Base-by-base conservation (phyloP, 1,140 invertebrate genomes). In the Musca vetustissima region DNA sequence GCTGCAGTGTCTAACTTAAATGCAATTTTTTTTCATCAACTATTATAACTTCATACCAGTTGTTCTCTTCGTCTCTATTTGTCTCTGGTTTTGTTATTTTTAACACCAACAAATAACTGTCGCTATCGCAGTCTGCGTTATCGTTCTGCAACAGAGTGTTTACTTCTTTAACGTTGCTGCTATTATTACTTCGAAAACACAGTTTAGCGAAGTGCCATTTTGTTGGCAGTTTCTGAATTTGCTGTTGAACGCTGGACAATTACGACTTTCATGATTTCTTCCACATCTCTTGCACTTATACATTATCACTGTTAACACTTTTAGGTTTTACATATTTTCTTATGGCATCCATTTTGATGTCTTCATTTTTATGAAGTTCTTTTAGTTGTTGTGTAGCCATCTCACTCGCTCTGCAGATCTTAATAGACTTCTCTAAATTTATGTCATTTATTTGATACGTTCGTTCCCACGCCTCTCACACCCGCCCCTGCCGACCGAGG, bases 1-100 rank as follows among this genome's bases (percentile, higher is more conserved):
- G 61, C 61, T 8, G 15, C 61, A 47, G 61, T 64, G 22, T 64
- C 61, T 7, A 64, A 15, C 14, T 64, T 64, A 21, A 64, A 19
- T 9, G 43, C 15, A 19, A 47, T 17, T 64, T 47, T 64, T 36
- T n/a, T 15, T 64, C n/a, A 47, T 8, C 61, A 32, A 53, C 14
- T 8, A 21, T 53, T 4, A 53, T 53, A 21, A 21, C 50, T 53
- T 6, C 6, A 21, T 7, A 53, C 22, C 22, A n/a, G n/a, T n/a
- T n/a, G n/a, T n/a, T n/a, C n/a, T n/a, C n/a, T n/a, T n/a, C n/a
- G n/a, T n/a, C n/a, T 53, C 4, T 53, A 6, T 53, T 53, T 14
- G n/a, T 21, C 17, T 53, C 22, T 53, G 4, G 6, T 53, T 7
- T 4, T 2, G 21, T 11, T 6, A 47, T 64, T 7, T 19, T 7